A percentile compares a stretch with the other conserved stretches of the same genome.
phyloP scores from a whole-genome alignment of 2,113 vertebrate genomes.

The Shinisaurus crocodilurus region DNA sequence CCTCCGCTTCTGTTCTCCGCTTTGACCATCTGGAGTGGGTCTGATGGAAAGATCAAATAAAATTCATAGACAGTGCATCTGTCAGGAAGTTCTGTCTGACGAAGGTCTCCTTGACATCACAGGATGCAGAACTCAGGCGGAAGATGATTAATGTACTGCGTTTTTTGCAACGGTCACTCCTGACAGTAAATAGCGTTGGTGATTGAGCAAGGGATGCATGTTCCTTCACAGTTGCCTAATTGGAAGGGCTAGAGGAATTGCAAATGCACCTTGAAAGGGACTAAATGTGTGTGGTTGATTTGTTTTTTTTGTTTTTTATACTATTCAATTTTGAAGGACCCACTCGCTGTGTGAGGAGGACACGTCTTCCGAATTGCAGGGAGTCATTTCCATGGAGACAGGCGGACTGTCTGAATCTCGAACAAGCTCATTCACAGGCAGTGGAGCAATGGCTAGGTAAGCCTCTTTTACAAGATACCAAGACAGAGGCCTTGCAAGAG shows the following conservation, averaged over 20 bases:
- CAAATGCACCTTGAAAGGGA: background rate
- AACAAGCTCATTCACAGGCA: conserved; percentile 74
- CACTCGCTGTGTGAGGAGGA: conserved; percentile 80
- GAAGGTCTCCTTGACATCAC: background rate
- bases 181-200: background rate
- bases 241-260: conserved; percentile 4
- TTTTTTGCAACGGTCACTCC: background rate
- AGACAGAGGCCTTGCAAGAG: background rate
- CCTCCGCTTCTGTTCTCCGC: background rate
- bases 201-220: conserved; percentile 33
- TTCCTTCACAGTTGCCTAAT: background rate
- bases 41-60: background rate
- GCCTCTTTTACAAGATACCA: background rate
- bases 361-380: conserved; percentile 72
- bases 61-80: background rate
- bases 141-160: background rate
- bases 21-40: conserved; percentile 2
- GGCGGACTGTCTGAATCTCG: conserved; percentile 71
- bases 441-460: conserved; percentile 89
- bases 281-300: background rate
- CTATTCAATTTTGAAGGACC: conserved; percentile 74
- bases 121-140: background rate
- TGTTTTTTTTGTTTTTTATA: background rate
- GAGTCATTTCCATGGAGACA: conserved; percentile 76
- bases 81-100: background rate